Evolutionary conservation across 2,797 vertebrate genomes (phyloP), one percentile per base, ranked within the genome.

Genomic region (Enteromius paludinosus): DNA sequence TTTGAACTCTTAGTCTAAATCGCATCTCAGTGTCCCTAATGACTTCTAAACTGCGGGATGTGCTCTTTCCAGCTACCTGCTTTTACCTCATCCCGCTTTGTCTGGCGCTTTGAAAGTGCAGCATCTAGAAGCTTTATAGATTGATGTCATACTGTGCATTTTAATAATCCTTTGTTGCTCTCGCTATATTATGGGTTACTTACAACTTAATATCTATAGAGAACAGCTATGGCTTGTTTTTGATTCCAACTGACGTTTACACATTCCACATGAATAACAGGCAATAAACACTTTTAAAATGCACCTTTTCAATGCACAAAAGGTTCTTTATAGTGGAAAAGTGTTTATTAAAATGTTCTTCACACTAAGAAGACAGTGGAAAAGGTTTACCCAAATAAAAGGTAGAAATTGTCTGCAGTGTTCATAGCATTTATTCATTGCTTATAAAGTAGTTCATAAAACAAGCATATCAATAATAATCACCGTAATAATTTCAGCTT

Each of bases 1-100:
- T 52, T 74, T 41, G 59, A 82, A 73, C 79, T 43, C 35, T 68
- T 75, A 45, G 79, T 30, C 56, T 82, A 75, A 66, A 76, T 75
- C 35, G 28, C 45, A 45, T 68, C 33, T 65, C 54, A 14, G 33
- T 66, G 70, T 74, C 61, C 61, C 79, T 65, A 52, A 81, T 41
- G 70, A 41, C 43, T 70, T 74, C 17, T 81, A 49, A 81, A 61
- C 56, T 45, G 28, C 41, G 10, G 25, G 20, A 62, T 38, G 68
- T 49, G 38, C 28, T 80, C 30, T 62, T 72, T 72, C 30, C 52
- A 35, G 38, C 68, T 80, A 47, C 52, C 78, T 71, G 66, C 66
- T 71, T 71, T 71, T 35, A 73, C 30, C 30, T n/a, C 72, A 11
- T 30, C 56, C 33, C 9, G 23, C 61, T 65, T 81, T 49, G 20